Evolutionary conservation across 2,113 vertebrate genomes (phyloP).

Genomic region (Plestiodon gilberti): DNA sequence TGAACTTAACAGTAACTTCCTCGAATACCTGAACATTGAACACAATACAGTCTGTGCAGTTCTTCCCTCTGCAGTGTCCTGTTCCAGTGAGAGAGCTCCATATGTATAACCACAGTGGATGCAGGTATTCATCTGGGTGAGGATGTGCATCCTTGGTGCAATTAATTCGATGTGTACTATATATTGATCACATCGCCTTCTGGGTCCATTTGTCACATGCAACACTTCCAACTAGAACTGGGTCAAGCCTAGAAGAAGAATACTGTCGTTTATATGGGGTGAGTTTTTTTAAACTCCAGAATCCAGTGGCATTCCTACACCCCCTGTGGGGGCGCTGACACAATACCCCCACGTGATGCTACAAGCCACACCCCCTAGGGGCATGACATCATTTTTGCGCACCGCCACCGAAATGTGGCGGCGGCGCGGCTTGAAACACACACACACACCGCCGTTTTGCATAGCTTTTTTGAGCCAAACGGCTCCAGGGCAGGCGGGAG

Average conservation of each 20-base stretch:
- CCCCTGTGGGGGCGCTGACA: too few relatives aligned
- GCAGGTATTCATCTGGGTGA: background rate
- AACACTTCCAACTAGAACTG: background rate
- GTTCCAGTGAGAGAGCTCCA: background rate
- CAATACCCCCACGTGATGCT: too few relatives aligned
- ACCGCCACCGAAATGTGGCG: too few relatives aligned
- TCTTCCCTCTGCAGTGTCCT: background rate
- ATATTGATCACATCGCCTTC: background rate
- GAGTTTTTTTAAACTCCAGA: background rate
- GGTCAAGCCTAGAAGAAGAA: background rate
- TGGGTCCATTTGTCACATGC: background rate
- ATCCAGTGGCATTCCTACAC: too few relatives aligned
- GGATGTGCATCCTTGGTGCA: background rate
- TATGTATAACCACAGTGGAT: background rate
- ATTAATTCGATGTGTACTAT: background rate
- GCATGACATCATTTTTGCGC: too few relatives aligned
- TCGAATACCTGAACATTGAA: background rate
- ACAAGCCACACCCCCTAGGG: too few relatives aligned
- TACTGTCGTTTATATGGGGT: background rate
- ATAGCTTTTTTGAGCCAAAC: too few relatives aligned
- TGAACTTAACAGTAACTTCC: background rate
- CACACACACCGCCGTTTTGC: too few relatives aligned
- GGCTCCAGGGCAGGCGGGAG: too few relatives aligned
- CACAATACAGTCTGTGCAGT: background rate
- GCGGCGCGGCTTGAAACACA: too few relatives aligned